phyloP scores from a whole-genome alignment of 2,797 vertebrate genomes.

The Cryptoprocta ferox region DNA sequence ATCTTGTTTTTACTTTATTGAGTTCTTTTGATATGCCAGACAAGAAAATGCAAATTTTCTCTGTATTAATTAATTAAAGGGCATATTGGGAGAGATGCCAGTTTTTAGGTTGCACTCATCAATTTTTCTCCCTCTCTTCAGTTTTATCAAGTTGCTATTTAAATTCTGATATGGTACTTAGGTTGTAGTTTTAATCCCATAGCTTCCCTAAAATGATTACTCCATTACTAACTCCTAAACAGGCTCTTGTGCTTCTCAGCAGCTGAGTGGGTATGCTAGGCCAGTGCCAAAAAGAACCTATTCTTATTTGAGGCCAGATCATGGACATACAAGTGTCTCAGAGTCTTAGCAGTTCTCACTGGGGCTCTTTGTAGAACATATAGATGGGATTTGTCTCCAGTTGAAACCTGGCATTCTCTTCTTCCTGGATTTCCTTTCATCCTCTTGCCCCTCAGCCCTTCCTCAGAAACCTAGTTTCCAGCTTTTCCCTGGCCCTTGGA shows the following conservation, averaged over 20 bases:
- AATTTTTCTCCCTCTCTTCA: not conserved
- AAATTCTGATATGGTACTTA: not conserved
- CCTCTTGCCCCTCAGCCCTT: not conserved
- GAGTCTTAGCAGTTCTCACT: not conserved
- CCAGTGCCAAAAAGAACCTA: not conserved
- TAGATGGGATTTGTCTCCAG: not conserved
- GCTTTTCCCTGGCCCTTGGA: not conserved
- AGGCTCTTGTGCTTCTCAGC: not conserved
- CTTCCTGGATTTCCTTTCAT: not conserved
- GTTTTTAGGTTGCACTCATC: not conserved
- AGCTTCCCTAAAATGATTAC: not conserved
- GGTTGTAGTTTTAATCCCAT: not conserved
- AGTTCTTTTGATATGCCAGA: slow-evolving; percentile 22
- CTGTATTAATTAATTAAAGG: slow-evolving; percentile 18
- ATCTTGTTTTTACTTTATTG: slow-evolving; percentile 39
- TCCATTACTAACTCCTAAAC: not conserved
- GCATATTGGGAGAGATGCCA: not conserved
- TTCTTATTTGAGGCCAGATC: not conserved
- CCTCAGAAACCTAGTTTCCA: not conserved
- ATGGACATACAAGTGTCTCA: not conserved
- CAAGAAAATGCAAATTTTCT: slow-evolving; percentile 23
- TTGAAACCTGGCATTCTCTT: not conserved
- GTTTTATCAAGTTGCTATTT: slow-evolving; percentile 30
- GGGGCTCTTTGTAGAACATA: not conserved
- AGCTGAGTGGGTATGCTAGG: not conserved